Percentiles rank a stretch among this genome's conserved stretches.
Evolutionary conservation across 1,140 invertebrate species (phyloP).

Genomic region (Sycophaga agraensis): DNA sequence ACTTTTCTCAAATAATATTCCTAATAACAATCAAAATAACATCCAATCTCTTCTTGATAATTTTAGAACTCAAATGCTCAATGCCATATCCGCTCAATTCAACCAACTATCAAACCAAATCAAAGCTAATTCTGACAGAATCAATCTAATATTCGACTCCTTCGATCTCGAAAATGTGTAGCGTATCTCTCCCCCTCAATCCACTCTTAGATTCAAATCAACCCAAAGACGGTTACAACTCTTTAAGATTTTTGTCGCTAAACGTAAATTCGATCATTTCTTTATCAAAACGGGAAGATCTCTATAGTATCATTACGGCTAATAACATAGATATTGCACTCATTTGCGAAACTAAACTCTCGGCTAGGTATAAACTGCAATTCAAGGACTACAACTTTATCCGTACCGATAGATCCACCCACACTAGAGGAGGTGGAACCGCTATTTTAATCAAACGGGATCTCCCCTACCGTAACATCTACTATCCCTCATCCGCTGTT

Average conservation of each 20-base stretch:
- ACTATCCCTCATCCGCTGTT: too few relatives aligned
- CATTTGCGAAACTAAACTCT: neutral
- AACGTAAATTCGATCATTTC: neutral
- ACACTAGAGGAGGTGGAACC: neutral
- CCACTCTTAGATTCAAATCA: too few relatives aligned
- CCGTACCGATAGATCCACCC: neutral
- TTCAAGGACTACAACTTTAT: neutral
- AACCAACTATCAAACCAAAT: neutral
- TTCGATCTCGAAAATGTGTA: neutral
- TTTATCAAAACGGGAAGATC: neutral
- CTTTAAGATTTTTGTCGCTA: neutral
- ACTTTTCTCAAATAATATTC: too few relatives aligned
- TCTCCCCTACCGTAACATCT: too few relatives aligned
- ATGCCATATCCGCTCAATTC: neutral
- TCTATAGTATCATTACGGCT: neutral
- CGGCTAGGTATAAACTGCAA: neutral
- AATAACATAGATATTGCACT: too few relatives aligned
- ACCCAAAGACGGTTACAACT: neutral
- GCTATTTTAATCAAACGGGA: slow-evolving; percentile 3
- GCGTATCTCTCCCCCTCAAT: too few relatives aligned
- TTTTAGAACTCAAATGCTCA: neutral
- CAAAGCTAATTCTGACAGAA: neutral
- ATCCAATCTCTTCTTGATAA: too few relatives aligned
- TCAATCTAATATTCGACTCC: neutral
- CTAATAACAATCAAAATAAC: neutral